Percentiles rank a stretch among this genome's conserved stretches.
Conservation (phyloP, 2,113 vertebrate genomes). For the Paraplagusia blochii region DNA sequence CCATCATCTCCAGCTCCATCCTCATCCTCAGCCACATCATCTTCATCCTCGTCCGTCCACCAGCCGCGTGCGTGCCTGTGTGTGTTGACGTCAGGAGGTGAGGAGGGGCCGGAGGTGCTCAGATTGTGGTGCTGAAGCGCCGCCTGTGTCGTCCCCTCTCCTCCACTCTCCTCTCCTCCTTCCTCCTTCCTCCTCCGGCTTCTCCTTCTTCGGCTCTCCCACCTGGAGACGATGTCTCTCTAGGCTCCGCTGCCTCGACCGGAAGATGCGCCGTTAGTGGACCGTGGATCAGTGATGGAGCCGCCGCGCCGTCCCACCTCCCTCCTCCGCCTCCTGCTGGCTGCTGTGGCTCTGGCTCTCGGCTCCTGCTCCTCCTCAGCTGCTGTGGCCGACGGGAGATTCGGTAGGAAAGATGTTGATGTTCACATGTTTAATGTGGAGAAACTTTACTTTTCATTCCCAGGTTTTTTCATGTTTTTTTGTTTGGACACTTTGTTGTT, state of each 20-base stretch:
- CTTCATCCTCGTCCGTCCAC: neutral
- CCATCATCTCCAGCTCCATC: neutral
- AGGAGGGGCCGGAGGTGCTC: conserved; percentile 70
- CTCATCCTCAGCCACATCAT: too few relatives aligned
- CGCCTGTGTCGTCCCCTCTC: conserved; percentile 50
- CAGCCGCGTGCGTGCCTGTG: neutral
- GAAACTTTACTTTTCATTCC: too few relatives aligned
- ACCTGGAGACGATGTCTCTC: conserved; percentile 18
- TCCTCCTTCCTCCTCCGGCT: conserved; percentile 4
- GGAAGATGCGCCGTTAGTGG: conserved; percentile 54
- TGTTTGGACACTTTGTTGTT: too few relatives aligned
- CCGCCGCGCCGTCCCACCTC: conserved; percentile 61
- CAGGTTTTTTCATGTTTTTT: too few relatives aligned
- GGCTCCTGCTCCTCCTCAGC: conserved; percentile 56
- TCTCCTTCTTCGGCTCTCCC: neutral
- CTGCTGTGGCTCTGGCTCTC: conserved; percentile 60
- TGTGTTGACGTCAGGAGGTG: conserved; percentile 69
- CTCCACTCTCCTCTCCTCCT: too few relatives aligned
- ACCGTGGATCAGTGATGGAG: conserved; percentile 67
- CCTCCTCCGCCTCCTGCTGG: conserved; percentile 15
- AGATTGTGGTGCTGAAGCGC: conserved; percentile 76
- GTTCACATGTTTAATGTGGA: neutral
- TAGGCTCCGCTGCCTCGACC: conserved; percentile 9
- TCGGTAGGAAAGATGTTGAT: conserved; percentile 63
- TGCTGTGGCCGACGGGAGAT: conserved; percentile 63